A percentile compares a stretch with the other conserved stretches of the same genome.
Evolutionary conservation across 2,113 vertebrate genomes (phyloP).

Genomic region (Bubalus kerabau): DNA sequence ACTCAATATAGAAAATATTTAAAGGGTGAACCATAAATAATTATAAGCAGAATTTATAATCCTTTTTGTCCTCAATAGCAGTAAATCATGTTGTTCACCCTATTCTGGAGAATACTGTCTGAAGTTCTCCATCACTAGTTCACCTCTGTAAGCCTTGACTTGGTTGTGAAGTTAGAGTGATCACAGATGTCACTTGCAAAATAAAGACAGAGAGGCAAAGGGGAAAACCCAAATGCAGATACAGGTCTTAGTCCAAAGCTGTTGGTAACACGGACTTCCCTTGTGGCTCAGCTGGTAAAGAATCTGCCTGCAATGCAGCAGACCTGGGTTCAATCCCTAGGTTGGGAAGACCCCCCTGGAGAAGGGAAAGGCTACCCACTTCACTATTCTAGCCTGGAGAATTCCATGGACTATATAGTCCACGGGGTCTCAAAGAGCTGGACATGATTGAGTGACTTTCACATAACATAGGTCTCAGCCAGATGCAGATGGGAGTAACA

Average conservation of each 20-base stretch:
- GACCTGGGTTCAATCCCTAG: neutral
- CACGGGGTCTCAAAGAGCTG: neutral
- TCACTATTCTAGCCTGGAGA: neutral
- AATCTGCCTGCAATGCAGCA: neutral
- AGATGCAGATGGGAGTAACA: neutral
- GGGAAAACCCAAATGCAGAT: neutral
- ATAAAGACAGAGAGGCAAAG: neutral
- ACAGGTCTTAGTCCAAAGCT: neutral
- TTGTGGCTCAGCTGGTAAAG: neutral
- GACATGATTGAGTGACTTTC: neutral
- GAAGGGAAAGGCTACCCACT: neutral
- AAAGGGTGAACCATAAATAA: neutral
- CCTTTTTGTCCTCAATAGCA: neutral
- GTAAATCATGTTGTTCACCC: neutral
- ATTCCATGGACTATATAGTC: neutral
- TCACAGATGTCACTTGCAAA: neutral
- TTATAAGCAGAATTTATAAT: neutral
- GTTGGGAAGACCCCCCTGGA: neutral
- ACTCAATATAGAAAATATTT: neutral
- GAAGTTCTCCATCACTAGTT: neutral
- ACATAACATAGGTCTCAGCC: neutral
- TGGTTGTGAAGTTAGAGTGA: neutral
- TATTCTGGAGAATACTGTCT: neutral
- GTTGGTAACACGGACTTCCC: neutral
- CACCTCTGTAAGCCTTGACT: neutral